A percentile compares a stretch with the other conserved stretches of the same genome.
These are phyloP conservation scores for Glyptemys insculpta DNA, from an alignment of 2,797 vertebrate species.

Conservation along the genomic window DNA sequence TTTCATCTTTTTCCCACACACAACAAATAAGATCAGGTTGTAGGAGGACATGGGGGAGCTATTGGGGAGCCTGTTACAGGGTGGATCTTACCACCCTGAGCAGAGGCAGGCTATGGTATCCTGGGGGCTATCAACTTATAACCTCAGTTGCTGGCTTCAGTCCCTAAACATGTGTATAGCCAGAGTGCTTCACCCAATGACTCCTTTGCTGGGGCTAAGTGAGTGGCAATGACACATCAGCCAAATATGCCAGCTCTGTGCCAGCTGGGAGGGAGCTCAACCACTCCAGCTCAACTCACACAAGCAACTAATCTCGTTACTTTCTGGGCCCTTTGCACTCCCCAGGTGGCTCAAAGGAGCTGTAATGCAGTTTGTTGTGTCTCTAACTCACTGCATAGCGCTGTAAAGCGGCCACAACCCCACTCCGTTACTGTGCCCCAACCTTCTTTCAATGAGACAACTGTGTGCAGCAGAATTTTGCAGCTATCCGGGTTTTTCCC, in stretches of 20 bases:
- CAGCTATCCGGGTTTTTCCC: not conserved
- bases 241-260: not conserved
- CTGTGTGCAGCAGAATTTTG: rapidly evolving
- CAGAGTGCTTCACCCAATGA: not conserved
- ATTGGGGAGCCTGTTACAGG: not conserved
- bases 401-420: not conserved
- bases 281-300: not conserved
- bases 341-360: not conserved
- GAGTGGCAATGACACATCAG: too few relatives aligned
- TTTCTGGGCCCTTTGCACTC: not conserved
- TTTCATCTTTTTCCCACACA: not conserved
- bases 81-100: not conserved
- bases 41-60: not conserved
- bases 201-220: too few relatives aligned
- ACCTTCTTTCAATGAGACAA: not conserved
- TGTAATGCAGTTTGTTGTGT: not conserved
- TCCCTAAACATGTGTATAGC: not conserved
- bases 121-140: not conserved
- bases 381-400: not conserved
- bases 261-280: not conserved
- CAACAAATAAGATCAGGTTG: not conserved
- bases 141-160: not conserved
- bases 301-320: not conserved
- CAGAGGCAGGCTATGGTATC: not conserved
- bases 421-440: not conserved